Conservation (phyloP, 2,113 vertebrate species). For the Callochromis pleurospilus region DNA sequence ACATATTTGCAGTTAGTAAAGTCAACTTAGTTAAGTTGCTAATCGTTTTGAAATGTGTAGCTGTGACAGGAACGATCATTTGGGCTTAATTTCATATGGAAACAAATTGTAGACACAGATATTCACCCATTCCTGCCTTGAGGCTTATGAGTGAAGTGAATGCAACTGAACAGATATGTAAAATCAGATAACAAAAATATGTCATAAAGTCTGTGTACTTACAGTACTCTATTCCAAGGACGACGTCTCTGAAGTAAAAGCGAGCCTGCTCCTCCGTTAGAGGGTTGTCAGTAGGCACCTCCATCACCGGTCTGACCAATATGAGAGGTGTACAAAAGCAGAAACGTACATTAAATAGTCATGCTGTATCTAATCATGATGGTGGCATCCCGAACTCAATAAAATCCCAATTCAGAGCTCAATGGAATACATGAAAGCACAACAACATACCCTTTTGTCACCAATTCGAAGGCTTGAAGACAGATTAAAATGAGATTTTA, state of each 20-base stretch:
- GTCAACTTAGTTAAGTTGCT: not conserved
- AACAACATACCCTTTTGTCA: slow-evolving; percentile 88
- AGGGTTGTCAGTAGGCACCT: slow-evolving; percentile 85
- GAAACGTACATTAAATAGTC: not conserved
- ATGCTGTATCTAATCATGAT: not conserved
- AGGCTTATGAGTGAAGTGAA: not conserved
- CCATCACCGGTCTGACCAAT: slow-evolving; percentile 84
- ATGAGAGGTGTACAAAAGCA: not conserved
- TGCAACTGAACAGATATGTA: not conserved
- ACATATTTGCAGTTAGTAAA: not conserved
- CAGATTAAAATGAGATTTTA: slow-evolving; percentile 34
- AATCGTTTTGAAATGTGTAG: not conserved
- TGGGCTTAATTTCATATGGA: not conserved
- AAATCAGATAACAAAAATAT: not conserved
- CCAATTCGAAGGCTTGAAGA: slow-evolving; percentile 89
- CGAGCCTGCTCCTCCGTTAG: slow-evolving; percentile 84
- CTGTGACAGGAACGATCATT: not conserved
- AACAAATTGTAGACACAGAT: not conserved
- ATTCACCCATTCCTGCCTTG: not conserved
- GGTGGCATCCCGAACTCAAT: not conserved
- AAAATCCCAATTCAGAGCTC: not conserved
- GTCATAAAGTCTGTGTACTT: slow-evolving; percentile 51
- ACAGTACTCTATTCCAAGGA: slow-evolving; percentile 95
- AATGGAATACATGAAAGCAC: not conserved
- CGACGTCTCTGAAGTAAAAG: slow-evolving; percentile 87